Conservation (phyloP, 2,113 vertebrate genomes). For the Chrysemys picta region DNA sequence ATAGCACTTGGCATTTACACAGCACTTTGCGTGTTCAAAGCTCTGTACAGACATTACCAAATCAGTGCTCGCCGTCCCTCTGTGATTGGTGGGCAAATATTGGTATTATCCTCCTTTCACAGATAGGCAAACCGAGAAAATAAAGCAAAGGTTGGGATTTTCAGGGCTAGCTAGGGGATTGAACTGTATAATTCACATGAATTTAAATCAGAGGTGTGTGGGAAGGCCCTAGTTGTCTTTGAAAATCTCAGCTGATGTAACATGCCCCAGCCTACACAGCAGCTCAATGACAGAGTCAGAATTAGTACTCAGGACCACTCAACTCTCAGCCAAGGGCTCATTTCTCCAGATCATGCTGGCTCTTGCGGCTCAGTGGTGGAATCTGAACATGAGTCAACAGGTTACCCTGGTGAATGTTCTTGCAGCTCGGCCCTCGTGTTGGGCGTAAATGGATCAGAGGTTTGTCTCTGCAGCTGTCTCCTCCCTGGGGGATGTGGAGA, state of each 20-base stretch:
- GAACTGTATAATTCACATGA: no score
- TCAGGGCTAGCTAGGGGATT: no score
- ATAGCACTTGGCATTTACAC: no score
- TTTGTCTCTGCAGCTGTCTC: neutral
- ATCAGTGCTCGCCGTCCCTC: no score
- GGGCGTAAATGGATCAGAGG: neutral
- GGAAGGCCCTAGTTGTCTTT: neutral
- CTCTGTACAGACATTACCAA: no score
- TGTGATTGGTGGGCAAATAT: no score
- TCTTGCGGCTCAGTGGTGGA: neutral
- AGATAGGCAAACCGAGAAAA: no score
- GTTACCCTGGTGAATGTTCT: neutral
- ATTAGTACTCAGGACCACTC: neutral
- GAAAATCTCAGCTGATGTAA: neutral
- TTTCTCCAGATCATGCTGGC: rapidly evolving
- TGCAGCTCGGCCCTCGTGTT: neutral
- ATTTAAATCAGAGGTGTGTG: no score
- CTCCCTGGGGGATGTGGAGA: neutral
- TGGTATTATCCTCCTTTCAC: no score
- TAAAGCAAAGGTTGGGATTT: no score
- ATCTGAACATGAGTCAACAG: neutral
- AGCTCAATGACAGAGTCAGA: neutral
- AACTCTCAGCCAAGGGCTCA: neutral
- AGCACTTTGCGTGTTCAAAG: no score
- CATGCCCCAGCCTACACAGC: neutral